Evolutionary conservation across 2,797 vertebrate genomes (phyloP), one percentile per base, ranked within the genome.

Genomic region (Rhinatrema bivittatum): DNA sequence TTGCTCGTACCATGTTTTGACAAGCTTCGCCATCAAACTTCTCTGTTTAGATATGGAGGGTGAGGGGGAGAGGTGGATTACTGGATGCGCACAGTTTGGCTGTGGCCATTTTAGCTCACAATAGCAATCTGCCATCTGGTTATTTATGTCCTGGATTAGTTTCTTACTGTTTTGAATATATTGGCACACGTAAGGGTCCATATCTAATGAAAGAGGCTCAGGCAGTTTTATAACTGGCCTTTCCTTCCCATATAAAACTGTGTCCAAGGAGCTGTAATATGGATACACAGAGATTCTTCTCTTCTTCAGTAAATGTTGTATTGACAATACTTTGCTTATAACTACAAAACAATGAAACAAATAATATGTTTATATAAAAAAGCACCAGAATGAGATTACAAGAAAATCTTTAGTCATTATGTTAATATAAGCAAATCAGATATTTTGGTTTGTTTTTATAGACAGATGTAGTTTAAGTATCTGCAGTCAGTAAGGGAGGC

Each of bases 171-270:
- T 57, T 25, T 60, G 44, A 6, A 95, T 74, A 42, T 90, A 93
- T 4, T 53, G 53, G 70, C 74, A 79, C 42, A 92, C 25, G 2
- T 68, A 20, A 1, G 24, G 60, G 42, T 76, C 61, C 45, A 94
- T 25, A 2, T 11, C 37, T 31, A 85, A 35, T 7, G 32, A 72
- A 48, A 90, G 30, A 16, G 89, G 57, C 15, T 89, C 68, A 0
- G 88, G 90, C 31, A 84, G 56, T 49, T 78, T 85, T 59, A 87
- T 75, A 9, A 49, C 26, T 1, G 87, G 87, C 1, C 83, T 81
- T 1, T 83, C 70, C 29, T 78, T 70, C 18, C 89, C 87, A 14
- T 92, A 93, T 1, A 95, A 56, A 21, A 84, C 77, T 3, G 64
- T 49, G 21, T 70, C 66, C 58, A 93, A 50, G 0, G 71, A 87